Evolutionary conservation across 35 echinoderm and acorn worm genomes (phyloP).

Genomic region (Apostichopus parvimensis): DNA sequence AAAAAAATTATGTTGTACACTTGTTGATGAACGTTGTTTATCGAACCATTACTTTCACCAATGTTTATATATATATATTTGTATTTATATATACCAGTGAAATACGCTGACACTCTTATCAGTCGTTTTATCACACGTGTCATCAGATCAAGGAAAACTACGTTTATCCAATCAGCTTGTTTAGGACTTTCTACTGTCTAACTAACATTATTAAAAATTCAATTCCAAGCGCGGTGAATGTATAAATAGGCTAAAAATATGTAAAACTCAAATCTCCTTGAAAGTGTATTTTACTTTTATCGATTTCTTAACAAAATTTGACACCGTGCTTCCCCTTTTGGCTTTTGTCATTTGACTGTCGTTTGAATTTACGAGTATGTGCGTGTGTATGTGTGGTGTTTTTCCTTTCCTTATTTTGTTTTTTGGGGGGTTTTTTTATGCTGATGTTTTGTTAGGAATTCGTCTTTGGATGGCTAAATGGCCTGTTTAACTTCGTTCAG

Average conservation of each 20-base stretch:
- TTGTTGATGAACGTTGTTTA: too few species aligned
- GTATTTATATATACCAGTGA: background rate
- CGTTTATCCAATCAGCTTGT: background rate
- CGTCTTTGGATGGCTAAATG: background rate
- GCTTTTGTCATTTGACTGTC: background rate
- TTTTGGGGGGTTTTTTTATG: too few species aligned
- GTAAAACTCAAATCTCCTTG: background rate
- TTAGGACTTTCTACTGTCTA: background rate
- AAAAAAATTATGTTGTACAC: too few species aligned
- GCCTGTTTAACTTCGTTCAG: conserved; percentile 11
- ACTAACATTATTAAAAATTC: background rate
- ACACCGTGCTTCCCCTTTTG: conserved; percentile 11
- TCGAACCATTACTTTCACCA: too few species aligned
- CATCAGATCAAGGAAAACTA: background rate
- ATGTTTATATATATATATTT: too few species aligned
- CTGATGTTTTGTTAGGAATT: background rate
- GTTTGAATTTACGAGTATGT: background rate
- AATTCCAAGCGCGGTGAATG: background rate
- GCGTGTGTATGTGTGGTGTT: background rate
- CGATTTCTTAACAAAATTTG: background rate
- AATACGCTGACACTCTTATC: background rate
- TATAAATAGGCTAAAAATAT: background rate
- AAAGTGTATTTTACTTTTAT: background rate
- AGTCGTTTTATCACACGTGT: too few species aligned
- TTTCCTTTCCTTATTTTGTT: too few species aligned